phyloP scores from a whole-genome alignment of 2,888 invertebrate species.

The Aelia acuminata region DNA sequence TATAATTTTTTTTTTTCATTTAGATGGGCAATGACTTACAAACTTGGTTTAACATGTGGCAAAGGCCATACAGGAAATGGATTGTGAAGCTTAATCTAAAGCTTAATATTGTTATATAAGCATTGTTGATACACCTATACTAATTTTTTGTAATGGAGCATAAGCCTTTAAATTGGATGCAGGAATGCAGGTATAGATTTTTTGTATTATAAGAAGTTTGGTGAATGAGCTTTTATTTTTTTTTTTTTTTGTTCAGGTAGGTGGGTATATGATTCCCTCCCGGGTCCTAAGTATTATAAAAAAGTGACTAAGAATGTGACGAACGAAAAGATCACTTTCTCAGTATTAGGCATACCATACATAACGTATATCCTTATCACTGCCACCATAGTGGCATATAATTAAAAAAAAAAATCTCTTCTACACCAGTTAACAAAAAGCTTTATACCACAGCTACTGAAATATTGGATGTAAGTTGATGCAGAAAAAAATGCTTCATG shows the following conservation, averaged over 20 bases:
- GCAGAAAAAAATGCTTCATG: too few species aligned
- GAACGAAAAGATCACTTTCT: not conserved
- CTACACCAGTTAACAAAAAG: too few species aligned
- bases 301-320: not conserved
- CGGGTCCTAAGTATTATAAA: not conserved
- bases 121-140: not conserved
- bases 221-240: not conserved
- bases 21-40: not conserved
- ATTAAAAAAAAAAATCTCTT: too few species aligned
- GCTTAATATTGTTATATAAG: not conserved
- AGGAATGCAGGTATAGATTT: slow-evolving; percentile 27
- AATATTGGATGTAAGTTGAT: too few species aligned
- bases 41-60: not conserved
- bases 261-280: not conserved
- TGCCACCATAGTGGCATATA: too few species aligned
- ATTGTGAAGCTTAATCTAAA: not conserved
- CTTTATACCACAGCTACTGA: too few species aligned
- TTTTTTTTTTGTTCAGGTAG: slow-evolving; percentile 6
- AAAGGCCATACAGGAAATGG: not conserved
- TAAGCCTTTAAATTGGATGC: not conserved
- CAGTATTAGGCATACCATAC: not conserved
- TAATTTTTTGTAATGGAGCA: not conserved
- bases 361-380: too few species aligned
- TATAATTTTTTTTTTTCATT: not conserved
- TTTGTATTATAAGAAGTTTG: not conserved